phyloP scores from a whole-genome alignment of 2,888 invertebrate species.

The Caenorhabditis sulstoni region DNA sequence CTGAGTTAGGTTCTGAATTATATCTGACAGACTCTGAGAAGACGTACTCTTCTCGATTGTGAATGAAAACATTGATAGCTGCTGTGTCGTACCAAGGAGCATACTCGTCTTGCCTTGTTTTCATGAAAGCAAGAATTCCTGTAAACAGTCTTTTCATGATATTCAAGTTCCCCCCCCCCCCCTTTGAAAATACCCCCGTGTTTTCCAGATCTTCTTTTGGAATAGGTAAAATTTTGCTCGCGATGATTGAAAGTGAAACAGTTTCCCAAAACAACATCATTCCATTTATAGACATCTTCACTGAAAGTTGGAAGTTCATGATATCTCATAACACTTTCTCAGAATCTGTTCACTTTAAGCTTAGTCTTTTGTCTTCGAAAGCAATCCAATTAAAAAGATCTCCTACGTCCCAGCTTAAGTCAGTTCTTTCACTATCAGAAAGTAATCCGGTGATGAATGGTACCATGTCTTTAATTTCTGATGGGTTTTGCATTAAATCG shows the following conservation, averaged over 20 bases:
- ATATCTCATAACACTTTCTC: neutral
- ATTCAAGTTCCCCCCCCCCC: too few species aligned
- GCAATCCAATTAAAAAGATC: conserved; percentile 70
- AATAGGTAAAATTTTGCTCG: conserved; percentile 48
- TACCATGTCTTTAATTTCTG: conserved; percentile 67
- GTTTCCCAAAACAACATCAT: conserved; percentile 68
- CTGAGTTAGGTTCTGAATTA: conserved; percentile 61
- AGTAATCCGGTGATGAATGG: conserved; percentile 66
- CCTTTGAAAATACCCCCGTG: conserved; percentile 61
- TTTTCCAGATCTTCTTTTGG: conserved; percentile 50
- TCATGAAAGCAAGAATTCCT: conserved; percentile 65
- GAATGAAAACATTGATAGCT: conserved; percentile 68
- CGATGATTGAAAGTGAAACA: conserved; percentile 72
- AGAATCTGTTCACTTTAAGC: conserved; percentile 50
- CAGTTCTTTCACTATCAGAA: conserved; percentile 29
- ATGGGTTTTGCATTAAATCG: conserved; percentile 65
- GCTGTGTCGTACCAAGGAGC: conserved; percentile 68
- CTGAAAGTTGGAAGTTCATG: conserved; percentile 13
- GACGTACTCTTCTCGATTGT: conserved; percentile 62
- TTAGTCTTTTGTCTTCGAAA: conserved; percentile 66
- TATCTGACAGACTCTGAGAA: conserved; percentile 70
- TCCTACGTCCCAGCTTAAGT: conserved; percentile 64
- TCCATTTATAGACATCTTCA: conserved; percentile 62
- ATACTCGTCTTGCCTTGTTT: conserved; percentile 65
- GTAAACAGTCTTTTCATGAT: too few species aligned